A percentile compares a stretch with the other conserved stretches of the same genome.
These are phyloP conservation scores for Saiga tatarica DNA, from an alignment of 2,113 vertebrate species.

Conservation along the genomic window DNA sequence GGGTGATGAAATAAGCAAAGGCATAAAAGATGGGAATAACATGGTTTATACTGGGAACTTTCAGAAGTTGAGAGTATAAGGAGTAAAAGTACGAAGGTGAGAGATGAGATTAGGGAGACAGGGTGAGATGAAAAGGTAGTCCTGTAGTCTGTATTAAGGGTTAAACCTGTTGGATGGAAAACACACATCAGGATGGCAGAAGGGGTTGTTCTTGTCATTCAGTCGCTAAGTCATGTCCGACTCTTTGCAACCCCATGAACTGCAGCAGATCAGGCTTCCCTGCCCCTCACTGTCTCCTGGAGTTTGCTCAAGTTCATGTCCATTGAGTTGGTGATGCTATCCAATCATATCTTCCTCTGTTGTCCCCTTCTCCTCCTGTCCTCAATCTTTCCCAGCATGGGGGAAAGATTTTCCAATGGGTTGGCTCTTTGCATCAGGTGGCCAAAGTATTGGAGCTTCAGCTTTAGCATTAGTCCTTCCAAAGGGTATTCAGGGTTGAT, in stretches of 20 bases:
- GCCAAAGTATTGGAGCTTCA: neutral
- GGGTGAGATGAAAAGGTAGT: neutral
- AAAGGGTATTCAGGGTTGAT: neutral
- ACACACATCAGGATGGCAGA: neutral
- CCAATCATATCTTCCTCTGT: neutral
- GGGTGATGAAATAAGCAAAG: neutral
- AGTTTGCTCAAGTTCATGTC: neutral
- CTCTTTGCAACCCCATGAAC: neutral
- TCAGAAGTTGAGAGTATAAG: neutral
- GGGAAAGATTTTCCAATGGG: neutral
- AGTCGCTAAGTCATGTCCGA: rapidly evolving
- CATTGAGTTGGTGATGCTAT: neutral
- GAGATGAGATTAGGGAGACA: neutral
- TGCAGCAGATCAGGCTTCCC: neutral
- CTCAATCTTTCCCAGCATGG: neutral
- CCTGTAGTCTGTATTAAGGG: neutral
- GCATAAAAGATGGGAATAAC: neutral
- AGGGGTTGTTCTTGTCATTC: neutral
- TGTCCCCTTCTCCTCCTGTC: neutral
- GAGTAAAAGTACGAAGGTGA: neutral
- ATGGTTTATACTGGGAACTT: neutral
- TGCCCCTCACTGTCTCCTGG: neutral
- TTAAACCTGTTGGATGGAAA: neutral
- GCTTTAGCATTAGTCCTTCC: neutral
- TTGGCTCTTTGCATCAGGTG: neutral